Evolutionary conservation across 2,888 invertebrate species (phyloP), one percentile per base, ranked within the genome.

Genomic region (Tetragnatha montana): DNA sequence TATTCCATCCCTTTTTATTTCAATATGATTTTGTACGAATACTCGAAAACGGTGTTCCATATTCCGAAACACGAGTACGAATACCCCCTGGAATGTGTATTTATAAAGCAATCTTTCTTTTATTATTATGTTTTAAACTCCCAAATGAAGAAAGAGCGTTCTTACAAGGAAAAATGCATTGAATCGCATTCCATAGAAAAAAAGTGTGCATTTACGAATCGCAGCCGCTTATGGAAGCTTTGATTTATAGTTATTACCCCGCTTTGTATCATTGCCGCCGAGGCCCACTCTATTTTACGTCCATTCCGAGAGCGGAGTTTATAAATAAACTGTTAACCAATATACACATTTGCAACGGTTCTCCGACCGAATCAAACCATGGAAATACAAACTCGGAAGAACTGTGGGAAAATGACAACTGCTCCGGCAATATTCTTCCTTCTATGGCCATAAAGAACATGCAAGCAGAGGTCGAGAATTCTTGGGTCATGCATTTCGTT

Each of bases 311-410:
- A 21, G 68, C 21, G 81, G 51, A 82, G 75, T 88, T 76, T 82
- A 88, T 82, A 88, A 88, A 88, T 71, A 88, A 82, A 88, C 81
- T 82, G 82, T 82, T 88, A 88, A 88, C 87, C 87, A 78, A 78
- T 82, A 88, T 70, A 51, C 81, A 71, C 21, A 84, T 76, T 85
- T 80, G 76, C 76, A 76, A 84, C 69, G 22, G 75, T 76, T 84
- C 68, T 21, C 35, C 17, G 47, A 76, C 83, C 69, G 69, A 86
- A 81, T 71, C 69, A 81, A 60, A 75, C 81, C 78, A 78, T 82
- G 82, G 76, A 85, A 85, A 79, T 85, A 73, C 69, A 50, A 79
- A 70, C 60, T 78, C 35, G 60, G 70, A 82, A 88, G 75, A 76
- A 81, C 69, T 76, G 87, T 88, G 87, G 87, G 87, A 88, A 88